phyloP scores from a whole-genome alignment of 1,140 invertebrate genomes.

The Drosophila bocqueti region DNA sequence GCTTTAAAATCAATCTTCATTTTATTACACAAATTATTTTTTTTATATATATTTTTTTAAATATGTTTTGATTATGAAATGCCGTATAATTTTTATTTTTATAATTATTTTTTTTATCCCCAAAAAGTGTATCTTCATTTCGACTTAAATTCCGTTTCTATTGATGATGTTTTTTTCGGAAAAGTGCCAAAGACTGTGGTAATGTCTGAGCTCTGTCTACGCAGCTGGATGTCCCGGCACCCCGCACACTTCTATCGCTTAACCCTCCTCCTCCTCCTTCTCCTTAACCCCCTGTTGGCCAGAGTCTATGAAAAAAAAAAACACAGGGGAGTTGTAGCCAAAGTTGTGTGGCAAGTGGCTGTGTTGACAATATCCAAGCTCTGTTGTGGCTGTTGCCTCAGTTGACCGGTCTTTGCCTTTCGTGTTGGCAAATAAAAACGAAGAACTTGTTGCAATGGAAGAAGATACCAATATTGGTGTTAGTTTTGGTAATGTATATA shows the following conservation, averaged over 20 bases:
- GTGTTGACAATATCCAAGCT: conserved; percentile 72
- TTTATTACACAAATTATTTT: too few species aligned
- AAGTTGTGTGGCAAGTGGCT: conserved; percentile 62
- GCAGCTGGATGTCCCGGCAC: conserved; percentile 65
- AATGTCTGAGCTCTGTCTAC: conserved; percentile 72
- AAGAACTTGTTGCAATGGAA: conserved; percentile 25
- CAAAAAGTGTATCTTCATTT: conserved; percentile 29
- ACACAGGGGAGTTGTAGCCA: conserved; percentile 35
- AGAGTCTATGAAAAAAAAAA: conserved; percentile 3
- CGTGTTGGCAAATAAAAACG: conserved; percentile 51
- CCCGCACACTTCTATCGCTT: conserved; percentile 1
- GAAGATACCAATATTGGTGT: background rate
- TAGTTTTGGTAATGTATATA: background rate
- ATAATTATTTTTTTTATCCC: background rate
- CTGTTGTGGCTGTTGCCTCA: conserved; percentile 32
- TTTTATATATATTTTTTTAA: too few species aligned
- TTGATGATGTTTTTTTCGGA: conserved; percentile 41
- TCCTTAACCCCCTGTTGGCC: conserved; percentile 4
- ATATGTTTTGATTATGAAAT: too few species aligned
- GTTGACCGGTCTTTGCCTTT: conserved; percentile 78
- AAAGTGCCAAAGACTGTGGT: conserved; percentile 50
- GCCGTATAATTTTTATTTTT: background rate
- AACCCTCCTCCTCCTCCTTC: background rate
- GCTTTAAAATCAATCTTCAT: too few species aligned
- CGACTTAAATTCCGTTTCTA: conserved; percentile 12